Percentiles rank a stretch among this genome's conserved stretches.
Evolutionary conservation across 2,797 vertebrate species (phyloP).

Genomic region (Siniperca undulata): DNA sequence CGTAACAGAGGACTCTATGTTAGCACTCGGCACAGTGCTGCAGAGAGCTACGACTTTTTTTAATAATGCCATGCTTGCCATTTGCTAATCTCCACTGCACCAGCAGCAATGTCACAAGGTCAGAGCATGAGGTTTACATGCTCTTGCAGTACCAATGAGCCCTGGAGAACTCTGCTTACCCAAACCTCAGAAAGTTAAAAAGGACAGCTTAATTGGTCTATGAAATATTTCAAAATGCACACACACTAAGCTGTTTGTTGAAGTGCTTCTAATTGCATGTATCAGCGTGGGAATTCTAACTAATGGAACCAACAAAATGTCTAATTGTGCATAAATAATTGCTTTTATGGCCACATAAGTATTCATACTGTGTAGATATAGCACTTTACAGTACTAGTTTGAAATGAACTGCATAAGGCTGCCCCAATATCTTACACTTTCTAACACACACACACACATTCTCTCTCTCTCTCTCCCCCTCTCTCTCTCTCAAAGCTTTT

Average conservation of each 20-base stretch:
- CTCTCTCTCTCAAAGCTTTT: background rate
- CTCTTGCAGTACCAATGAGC: constrained; percentile 14
- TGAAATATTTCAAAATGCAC: constrained; percentile 46
- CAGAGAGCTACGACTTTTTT: background rate
- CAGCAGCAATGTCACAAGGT: constrained; percentile 29
- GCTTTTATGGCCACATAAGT: constrained; percentile 34
- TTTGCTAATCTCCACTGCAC: constrained; percentile 40
- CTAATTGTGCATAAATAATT: constrained; percentile 60
- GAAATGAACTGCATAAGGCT: constrained; percentile 16
- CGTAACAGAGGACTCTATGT: constrained; percentile 24
- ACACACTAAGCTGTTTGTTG: constrained; percentile 45
- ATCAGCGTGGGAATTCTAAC: constrained; percentile 51
- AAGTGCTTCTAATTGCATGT: constrained; percentile 55
- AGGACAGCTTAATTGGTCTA: constrained; percentile 38
- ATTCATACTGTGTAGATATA: constrained; percentile 10
- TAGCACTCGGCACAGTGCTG: constrained; percentile 8
- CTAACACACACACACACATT: constrained; percentile 6
- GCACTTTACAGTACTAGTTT: background rate
- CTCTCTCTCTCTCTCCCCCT: background rate
- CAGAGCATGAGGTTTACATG: constrained; percentile 36
- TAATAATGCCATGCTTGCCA: constrained; percentile 23
- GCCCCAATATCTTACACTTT: background rate
- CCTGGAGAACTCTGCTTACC: constrained; percentile 16
- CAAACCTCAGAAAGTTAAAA: constrained; percentile 34
- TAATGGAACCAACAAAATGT: constrained; percentile 53